Base-by-base conservation (phyloP, 2,888 invertebrate genomes). In the Disparrhopalites patrizii region DNA sequence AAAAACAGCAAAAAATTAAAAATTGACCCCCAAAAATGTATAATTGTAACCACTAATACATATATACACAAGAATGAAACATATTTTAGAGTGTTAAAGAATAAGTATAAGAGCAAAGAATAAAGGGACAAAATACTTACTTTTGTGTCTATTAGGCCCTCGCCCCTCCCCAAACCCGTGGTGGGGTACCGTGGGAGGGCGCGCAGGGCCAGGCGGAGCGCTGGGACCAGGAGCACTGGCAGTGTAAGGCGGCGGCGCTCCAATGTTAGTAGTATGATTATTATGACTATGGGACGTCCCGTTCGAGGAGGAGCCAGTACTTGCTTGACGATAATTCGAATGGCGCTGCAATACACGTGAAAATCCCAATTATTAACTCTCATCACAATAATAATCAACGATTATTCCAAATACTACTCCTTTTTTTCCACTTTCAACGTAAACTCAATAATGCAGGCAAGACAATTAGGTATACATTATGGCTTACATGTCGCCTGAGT, bases 401-500 rank as follows among this genome's bases (percentile, higher is more conserved):
- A 13, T n/a, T n/a, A n/a, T n/a, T n/a, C n/a, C n/a, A n/a, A n/a
- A n/a, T n/a, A n/a, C n/a, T n/a, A n/a, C n/a, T n/a, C n/a, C n/a
- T n/a, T n/a, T n/a, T n/a, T n/a, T n/a, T n/a, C n/a, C n/a, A n/a
- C n/a, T n/a, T n/a, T n/a, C n/a, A n/a, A n/a, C n/a, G n/a, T n/a
- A n/a, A 36, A 33, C 5, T 56, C 7, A 20, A 58, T 3, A 20
- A 18, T 25, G 3, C 27, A 51, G 30, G 27, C 8, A 51, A 5
- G 23, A 30, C 7, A 18, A 25, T 23, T 18, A 13, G 15, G 7
- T 47, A 18, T n/a, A n/a, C 23, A 30, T 30, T 23, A 47, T 28
- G 23, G n/a, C 79, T 81, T 78, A 88, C 89, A 91, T 94, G 93
- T 82, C 93, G 84, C 72, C 93, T 83, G 66, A 94, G 81, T 51